phyloP scores from a whole-genome alignment of 2,797 vertebrate species.

The Xenops minutus region DNA sequence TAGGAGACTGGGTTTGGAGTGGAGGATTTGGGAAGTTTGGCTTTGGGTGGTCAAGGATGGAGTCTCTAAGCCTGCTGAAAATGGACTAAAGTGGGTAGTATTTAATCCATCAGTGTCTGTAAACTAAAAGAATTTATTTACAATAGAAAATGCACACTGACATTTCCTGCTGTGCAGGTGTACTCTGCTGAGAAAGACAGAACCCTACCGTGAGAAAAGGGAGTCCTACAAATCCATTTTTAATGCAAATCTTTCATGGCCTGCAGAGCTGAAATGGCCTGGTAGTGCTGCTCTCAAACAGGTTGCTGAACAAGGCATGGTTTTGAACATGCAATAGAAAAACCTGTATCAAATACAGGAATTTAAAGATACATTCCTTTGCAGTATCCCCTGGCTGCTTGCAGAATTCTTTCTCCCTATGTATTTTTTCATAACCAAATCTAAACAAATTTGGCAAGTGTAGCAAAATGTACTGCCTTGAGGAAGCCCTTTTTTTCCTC shows the following conservation, averaged over 20 bases:
- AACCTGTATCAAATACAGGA: neutral
- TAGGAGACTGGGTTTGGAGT: neutral
- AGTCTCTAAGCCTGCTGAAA: neutral
- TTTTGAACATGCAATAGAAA: neutral
- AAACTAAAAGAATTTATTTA: neutral
- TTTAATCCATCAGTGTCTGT: neutral
- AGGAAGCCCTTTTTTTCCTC: neutral
- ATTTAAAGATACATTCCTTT: neutral
- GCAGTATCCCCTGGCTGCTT: neutral
- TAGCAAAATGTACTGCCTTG: neutral
- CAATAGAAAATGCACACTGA: neutral
- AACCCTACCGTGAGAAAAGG: neutral
- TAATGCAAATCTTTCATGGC: neutral
- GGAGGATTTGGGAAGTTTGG: neutral
- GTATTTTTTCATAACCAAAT: neutral
- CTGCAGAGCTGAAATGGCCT: neutral
- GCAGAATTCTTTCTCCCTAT: neutral
- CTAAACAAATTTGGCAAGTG: neutral
- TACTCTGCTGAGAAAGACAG: neutral
- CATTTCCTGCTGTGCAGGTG: neutral
- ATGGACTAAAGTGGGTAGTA: neutral
- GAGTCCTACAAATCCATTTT: neutral
- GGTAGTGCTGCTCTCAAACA: neutral
- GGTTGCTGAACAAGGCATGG: neutral
- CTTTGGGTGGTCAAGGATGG: neutral